Conservation (phyloP, 2,888 invertebrate species). For the Pediacus dermestoides region DNA sequence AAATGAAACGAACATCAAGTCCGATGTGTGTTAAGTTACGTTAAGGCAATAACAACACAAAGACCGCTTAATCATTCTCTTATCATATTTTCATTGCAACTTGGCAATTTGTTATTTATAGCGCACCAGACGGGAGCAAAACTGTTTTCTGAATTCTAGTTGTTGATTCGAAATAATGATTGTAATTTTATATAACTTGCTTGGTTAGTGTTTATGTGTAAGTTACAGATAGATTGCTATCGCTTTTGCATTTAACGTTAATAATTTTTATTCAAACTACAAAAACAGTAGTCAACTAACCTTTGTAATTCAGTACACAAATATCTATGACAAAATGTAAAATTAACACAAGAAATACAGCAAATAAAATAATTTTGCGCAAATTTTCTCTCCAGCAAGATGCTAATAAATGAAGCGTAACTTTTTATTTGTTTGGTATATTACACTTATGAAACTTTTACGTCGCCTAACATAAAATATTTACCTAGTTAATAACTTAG, state of each 20-base stretch:
- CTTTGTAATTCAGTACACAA: too few relatives aligned
- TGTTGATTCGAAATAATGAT: slow-evolving; percentile 1
- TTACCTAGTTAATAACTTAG: too few relatives aligned
- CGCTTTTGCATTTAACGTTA: slow-evolving; percentile 1
- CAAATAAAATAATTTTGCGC: too few relatives aligned
- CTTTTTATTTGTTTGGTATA: slow-evolving; percentile 2
- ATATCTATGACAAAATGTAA: neutral
- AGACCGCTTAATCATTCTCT: slow-evolving; percentile 1
- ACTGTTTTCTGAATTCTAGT: neutral
- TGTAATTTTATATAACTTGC: neutral
- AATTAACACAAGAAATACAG: too few relatives aligned
- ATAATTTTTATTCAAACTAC: too few relatives aligned
- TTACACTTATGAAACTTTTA: slow-evolving; percentile 1
- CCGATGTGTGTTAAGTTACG: too few relatives aligned
- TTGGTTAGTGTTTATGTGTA: too few relatives aligned
- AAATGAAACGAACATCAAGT: slow-evolving; percentile 1
- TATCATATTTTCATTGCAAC: slow-evolving; percentile 1
- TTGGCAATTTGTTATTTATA: slow-evolving; percentile 1
- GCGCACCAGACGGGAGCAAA: neutral
- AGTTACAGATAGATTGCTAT: neutral
- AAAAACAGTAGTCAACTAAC: neutral
- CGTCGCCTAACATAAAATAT: too few relatives aligned
- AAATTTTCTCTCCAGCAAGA: too few relatives aligned
- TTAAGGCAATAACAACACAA: too few relatives aligned
- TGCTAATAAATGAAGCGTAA: slow-evolving; percentile 6